phyloP scores from a whole-genome alignment of 2,113 vertebrate species.

The Crocuta crocuta region DNA sequence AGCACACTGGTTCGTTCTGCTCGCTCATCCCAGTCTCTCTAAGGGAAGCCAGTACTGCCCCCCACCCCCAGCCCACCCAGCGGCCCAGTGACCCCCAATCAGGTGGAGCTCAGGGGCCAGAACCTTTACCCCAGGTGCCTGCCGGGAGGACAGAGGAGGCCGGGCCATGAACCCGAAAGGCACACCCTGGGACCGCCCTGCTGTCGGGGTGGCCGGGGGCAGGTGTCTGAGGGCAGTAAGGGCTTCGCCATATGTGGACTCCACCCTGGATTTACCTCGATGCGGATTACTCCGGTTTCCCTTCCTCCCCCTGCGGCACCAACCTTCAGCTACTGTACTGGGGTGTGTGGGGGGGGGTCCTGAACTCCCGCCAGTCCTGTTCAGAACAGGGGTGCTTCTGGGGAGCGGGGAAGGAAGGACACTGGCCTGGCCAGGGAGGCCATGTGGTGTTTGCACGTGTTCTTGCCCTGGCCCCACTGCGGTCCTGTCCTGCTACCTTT shows the following conservation, averaged over 20 bases:
- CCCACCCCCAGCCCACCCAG: accelerated
- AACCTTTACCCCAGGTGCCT: neutral
- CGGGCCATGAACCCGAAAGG: neutral
- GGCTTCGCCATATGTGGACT: accelerated
- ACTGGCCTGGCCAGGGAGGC: accelerated
- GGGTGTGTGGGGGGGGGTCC: neutral
- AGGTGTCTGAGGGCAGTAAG: neutral
- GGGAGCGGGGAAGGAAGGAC: neutral
- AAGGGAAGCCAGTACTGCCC: neutral
- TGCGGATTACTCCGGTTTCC: neutral
- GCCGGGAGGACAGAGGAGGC: neutral
- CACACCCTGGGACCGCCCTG: neutral
- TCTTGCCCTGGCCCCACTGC: neutral
- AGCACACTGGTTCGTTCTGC: accelerated
- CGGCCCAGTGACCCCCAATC: neutral
- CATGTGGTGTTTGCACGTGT: accelerated
- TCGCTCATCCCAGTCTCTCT: neutral
- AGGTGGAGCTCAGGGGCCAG: neutral
- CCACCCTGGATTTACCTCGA: neutral
- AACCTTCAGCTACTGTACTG: accelerated
- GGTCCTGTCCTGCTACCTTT: neutral
- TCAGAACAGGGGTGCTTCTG: neutral
- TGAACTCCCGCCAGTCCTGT: too few species aligned
- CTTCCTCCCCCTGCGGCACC: neutral
- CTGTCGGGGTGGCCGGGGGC: neutral